phyloP scores from a whole-genome alignment of 30 jellyfish, hydroid and myxozoan genomes.

The Aurelia sp. region DNA sequence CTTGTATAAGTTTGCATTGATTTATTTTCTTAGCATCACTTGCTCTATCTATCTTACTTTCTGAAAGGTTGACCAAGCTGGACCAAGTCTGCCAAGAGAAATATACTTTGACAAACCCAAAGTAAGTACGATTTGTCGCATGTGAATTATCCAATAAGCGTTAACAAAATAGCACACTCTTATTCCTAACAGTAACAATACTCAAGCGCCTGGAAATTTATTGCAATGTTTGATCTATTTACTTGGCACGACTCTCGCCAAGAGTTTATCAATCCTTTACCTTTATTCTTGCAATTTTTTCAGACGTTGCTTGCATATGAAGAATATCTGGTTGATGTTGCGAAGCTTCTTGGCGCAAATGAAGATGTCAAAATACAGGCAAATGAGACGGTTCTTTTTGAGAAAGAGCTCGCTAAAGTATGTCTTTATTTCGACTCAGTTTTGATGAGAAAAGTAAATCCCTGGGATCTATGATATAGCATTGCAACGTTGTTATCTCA shows the following conservation, averaged over 20 bases:
- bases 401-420: conserved; percentile 94
- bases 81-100: conserved; percentile 98
- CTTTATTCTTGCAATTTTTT: background rate
- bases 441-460: too few relatives aligned
- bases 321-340: conserved; percentile 92
- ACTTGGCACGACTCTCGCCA: too few relatives aligned
- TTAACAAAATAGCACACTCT: too few relatives aligned
- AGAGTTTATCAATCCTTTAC: background rate
- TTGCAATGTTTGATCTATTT: too few relatives aligned
- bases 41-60: background rate
- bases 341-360: conserved; percentile 87
- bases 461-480: too few relatives aligned
- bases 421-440: background rate
- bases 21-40: background rate
- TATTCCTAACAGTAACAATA: too few relatives aligned
- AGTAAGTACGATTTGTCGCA: conserved; percentile 42
- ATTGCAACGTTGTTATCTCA: too few relatives aligned
- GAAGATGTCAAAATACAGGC: conserved; percentile 86
- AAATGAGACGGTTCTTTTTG: conserved; percentile 92
- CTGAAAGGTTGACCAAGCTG: conserved; percentile 97
- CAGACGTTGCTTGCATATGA: conserved; percentile 91
- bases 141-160: too few relatives aligned
- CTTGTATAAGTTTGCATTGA: too few relatives aligned
- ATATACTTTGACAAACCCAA: conserved; percentile 78
- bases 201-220: too few relatives aligned